phyloP scores from a whole-genome alignment of 2,888 invertebrate species.

The Caenorhabditis sp. region DNA sequence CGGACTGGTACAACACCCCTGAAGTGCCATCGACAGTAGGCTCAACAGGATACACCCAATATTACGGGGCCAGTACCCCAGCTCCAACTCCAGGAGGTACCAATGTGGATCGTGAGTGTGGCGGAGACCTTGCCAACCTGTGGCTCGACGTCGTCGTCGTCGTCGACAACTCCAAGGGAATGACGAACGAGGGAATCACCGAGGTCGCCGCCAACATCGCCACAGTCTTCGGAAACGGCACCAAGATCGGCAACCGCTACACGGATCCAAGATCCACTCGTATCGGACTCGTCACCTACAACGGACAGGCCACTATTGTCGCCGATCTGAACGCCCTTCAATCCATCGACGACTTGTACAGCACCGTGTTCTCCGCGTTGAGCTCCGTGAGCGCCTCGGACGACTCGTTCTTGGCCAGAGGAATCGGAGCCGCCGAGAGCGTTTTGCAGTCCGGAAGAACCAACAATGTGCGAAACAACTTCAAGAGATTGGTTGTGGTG shows the following conservation, averaged over 20 bases:
- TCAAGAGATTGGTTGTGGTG: slow-evolving; percentile 49
- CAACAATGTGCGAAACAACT: slow-evolving; percentile 28
- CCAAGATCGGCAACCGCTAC: slow-evolving; percentile 53
- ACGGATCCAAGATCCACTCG: slow-evolving; percentile 47
- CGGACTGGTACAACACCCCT: no score
- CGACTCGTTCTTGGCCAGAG: slow-evolving; percentile 43
- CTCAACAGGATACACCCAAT: no score
- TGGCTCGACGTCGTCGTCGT: slow-evolving; percentile 65
- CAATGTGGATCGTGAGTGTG: slow-evolving; percentile 49
- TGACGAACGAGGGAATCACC: slow-evolving; percentile 44
- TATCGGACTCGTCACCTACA: slow-evolving; percentile 57
- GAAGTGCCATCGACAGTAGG: no score
- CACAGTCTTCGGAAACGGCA: slow-evolving; percentile 57
- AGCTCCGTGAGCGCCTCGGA: slow-evolving; percentile 27
- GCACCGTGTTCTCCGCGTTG: slow-evolving; percentile 24
- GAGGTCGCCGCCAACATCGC: slow-evolving; percentile 51
- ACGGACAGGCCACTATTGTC: slow-evolving; percentile 19
- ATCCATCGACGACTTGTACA: slow-evolving; percentile 36
- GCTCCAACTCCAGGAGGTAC: slow-evolving; percentile 7
- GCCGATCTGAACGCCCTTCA: slow-evolving; percentile 48
- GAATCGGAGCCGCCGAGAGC: slow-evolving; percentile 50
- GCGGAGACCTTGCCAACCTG: slow-evolving; percentile 36
- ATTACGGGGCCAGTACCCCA: neutral
- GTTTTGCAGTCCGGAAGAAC: slow-evolving; percentile 30
- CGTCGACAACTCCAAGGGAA: slow-evolving; percentile 61